These are phyloP conservation scores for Xyrichtys novacula DNA, from an alignment of 2,797 vertebrate species.

Conservation along the genomic window DNA sequence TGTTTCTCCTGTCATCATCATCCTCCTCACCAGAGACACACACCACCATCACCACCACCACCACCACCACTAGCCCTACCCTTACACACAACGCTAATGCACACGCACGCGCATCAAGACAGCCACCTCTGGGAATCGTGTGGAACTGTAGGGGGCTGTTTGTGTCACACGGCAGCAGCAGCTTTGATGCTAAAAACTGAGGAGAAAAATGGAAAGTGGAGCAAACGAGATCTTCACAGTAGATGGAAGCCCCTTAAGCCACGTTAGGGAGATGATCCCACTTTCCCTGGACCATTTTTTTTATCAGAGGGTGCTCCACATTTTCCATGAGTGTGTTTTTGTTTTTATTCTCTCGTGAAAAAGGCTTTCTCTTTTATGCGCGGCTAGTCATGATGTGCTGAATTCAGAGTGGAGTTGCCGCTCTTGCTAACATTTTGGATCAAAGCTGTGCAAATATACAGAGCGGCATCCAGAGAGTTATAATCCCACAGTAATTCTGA, in stretches of 20 bases:
- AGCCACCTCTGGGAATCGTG: slow-evolving; percentile 55
- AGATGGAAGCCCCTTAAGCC: slow-evolving; percentile 40
- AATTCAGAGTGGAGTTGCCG: slow-evolving; percentile 50
- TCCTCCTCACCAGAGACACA: slow-evolving; percentile 64
- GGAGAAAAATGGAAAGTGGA: slow-evolving; percentile 21
- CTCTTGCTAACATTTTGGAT: slow-evolving; percentile 65
- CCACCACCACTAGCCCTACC: slow-evolving; percentile 13
- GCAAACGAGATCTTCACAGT: slow-evolving; percentile 41
- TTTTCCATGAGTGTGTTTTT: slow-evolving; percentile 25
- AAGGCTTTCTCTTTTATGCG: neutral
- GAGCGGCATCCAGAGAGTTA: slow-evolving; percentile 65
- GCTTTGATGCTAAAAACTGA: slow-evolving; percentile 67
- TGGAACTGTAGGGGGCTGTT: slow-evolving; percentile 28
- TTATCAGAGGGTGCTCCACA: slow-evolving; percentile 30
- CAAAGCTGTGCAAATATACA: slow-evolving; percentile 63
- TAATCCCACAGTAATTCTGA: slow-evolving; percentile 78
- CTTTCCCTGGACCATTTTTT: slow-evolving; percentile 31
- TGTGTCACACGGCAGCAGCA: slow-evolving; percentile 36
- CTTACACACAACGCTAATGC: slow-evolving; percentile 27
- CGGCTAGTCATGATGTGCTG: slow-evolving; percentile 42
- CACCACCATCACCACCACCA: slow-evolving; percentile 16
- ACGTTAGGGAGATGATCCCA: slow-evolving; percentile 25
- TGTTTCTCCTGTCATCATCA: slow-evolving; percentile 73
- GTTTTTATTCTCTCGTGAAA: slow-evolving; percentile 19
- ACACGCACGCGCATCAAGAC: slow-evolving; percentile 11